A percentile compares a stretch with the other conserved stretches of the same genome.
Evolutionary conservation across 2,113 vertebrate genomes (phyloP).

Genomic region (Eubucco bourcierii): DNA sequence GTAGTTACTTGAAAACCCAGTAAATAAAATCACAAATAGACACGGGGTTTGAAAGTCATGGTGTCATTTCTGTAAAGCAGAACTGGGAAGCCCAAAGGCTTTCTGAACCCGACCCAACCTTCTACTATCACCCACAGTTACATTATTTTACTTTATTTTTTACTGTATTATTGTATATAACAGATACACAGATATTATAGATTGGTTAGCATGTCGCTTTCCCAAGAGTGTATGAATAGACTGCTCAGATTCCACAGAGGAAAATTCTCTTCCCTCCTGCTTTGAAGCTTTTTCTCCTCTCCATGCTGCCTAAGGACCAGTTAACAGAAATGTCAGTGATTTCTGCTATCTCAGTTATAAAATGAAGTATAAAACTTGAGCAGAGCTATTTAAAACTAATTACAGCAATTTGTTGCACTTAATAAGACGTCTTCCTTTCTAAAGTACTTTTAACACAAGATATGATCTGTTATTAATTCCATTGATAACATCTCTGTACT

Average conservation of each 20-base stretch:
- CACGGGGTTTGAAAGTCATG: background rate
- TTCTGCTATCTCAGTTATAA: background rate
- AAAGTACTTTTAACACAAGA: background rate
- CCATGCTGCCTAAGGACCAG: background rate
- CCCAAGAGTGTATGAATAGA: background rate
- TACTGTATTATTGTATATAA: background rate
- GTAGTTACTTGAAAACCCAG: background rate
- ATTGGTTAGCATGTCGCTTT: background rate
- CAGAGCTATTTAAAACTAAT: background rate
- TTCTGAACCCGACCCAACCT: background rate
- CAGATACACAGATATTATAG: background rate
- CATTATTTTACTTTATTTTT: background rate
- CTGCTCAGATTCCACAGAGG: background rate
- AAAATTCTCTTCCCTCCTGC: background rate
- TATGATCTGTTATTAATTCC: background rate
- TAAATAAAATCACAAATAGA: background rate
- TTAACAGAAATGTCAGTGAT: background rate
- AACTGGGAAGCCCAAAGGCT: background rate
- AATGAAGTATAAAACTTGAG: background rate
- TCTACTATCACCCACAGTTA: fast-evolving
- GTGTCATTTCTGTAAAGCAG: background rate
- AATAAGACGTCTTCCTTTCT: background rate
- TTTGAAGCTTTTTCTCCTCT: background rate
- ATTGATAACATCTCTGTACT: background rate
- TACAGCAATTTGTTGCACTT: background rate